Base-by-base conservation (phyloP, 2,797 vertebrate genomes). In the Lemur catta region DNA sequence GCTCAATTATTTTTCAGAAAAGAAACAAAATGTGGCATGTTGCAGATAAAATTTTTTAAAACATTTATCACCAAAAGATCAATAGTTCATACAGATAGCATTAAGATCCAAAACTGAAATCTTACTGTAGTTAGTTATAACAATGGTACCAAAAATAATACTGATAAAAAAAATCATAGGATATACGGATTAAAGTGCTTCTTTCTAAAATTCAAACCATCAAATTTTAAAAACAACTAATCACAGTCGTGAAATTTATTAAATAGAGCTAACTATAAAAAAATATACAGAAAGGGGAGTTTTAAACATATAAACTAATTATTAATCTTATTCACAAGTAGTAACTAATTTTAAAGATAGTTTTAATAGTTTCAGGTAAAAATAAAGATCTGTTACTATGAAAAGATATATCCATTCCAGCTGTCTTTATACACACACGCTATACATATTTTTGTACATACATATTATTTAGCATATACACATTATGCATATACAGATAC, bases 351-450 rank as follows among this genome's bases (percentile, higher is more conserved):
- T 79, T 87, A 92, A 89, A 90, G 55, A 41, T 22, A 5, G 14
- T n/a, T 84, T 94, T 75, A 96, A 79, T 35, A 95, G 38, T 82
- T 84, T 71, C 35, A 81, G 30, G n/a, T 81, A 81, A 93, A 86
- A 94, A 82, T 48, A 89, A 91, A 79, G 35, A 87, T 30, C 55
- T 91, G 33, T 84, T 55, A 84, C n/a, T 46, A 55, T 50, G 48
- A 94, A 94, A 30, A 80, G 33, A 85, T 38, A 81, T 13, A 41
- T 33, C 15, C 43, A 92, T 71, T 76, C 76, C 41, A 79, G 67
- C 30, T 91, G 7, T 69, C 20, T 80, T 72, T 80, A 38, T 30
- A 91, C 59, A 72, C 6, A 84, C 0, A 72, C 3, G 4, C 26
- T 59, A 59, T 59, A 28, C 55, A 63, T 15, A 33, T 63, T 63